Percentiles rank a stretch among this genome's conserved stretches.
These are phyloP conservation scores for Aepyceros melampus DNA, from an alignment of 2,113 vertebrate genomes.

Conservation along the genomic window DNA sequence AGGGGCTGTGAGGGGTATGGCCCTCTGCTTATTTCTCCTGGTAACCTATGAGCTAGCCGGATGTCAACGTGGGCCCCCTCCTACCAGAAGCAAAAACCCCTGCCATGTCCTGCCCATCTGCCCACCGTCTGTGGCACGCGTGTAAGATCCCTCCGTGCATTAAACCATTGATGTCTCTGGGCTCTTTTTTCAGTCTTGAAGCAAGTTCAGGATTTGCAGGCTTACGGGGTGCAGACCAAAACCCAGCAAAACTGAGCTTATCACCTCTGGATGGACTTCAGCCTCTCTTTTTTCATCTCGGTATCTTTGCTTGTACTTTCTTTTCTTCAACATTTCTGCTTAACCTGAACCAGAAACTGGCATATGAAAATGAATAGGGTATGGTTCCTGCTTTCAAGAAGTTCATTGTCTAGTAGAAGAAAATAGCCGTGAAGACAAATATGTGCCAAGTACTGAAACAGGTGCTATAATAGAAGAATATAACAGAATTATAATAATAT, in stretches of 20 bases:
- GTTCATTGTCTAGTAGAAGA: not conserved
- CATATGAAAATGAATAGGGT: not conserved
- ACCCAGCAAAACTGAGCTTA: not conserved
- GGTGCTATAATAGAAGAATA: not conserved
- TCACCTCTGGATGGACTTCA: not conserved
- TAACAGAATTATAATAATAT: not conserved
- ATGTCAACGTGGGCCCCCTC: not conserved
- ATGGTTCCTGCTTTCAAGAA: not conserved
- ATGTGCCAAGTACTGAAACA: not conserved
- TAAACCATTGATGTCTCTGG: not conserved
- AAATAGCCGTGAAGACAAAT: not conserved
- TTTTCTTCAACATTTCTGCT: not conserved
- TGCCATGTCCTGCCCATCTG: not conserved
- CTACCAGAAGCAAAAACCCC: not conserved
- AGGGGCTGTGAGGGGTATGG: not conserved
- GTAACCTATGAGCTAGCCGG: not conserved
- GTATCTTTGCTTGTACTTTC: not conserved
- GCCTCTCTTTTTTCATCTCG: not conserved
- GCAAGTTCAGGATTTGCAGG: not conserved
- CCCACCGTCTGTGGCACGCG: not conserved
- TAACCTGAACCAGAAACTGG: not conserved
- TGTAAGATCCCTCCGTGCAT: not conserved
- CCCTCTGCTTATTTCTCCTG: not conserved
- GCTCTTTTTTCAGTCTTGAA: not conserved
- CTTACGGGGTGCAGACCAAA: not conserved